phyloP scores from a whole-genome alignment of 2,113 vertebrate genomes.

The Hemiprocne comata region DNA sequence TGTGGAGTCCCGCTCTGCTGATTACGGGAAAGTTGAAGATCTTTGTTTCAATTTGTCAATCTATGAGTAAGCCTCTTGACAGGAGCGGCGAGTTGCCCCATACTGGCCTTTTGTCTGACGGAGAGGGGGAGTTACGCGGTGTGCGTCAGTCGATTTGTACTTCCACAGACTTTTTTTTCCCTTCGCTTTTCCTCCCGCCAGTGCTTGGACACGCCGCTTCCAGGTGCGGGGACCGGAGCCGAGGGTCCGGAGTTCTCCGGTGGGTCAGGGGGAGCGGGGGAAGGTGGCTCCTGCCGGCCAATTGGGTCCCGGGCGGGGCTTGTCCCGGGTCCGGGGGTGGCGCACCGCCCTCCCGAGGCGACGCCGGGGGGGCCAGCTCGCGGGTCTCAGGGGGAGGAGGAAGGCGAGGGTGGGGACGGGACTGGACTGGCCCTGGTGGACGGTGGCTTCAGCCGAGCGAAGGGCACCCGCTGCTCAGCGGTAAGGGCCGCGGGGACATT shows the following conservation, averaged over 20 bases:
- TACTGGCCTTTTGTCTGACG: accelerated
- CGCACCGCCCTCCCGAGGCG: not conserved
- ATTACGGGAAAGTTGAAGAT: not conserved
- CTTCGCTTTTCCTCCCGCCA: not conserved
- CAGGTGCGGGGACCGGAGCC: not conserved
- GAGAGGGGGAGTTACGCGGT: too few relatives aligned
- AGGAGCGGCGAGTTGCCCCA: not conserved
- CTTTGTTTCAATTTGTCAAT: not conserved
- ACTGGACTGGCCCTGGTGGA: not conserved
- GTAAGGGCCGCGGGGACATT: not conserved
- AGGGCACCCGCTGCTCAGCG: not conserved
- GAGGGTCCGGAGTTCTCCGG: not conserved
- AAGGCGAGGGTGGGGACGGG: not conserved
- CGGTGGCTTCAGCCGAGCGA: not conserved
- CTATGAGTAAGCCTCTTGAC: not conserved
- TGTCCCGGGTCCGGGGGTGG: not conserved
- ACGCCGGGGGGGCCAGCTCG: not conserved
- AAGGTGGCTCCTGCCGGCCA: not conserved
- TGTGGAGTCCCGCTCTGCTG: accelerated
- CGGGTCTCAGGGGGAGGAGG: not conserved
- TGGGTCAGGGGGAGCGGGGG: not conserved
- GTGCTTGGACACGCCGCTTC: not conserved
- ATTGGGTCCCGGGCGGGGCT: not conserved
- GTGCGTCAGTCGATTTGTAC: not conserved
- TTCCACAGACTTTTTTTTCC: not conserved